Evolutionary conservation across 2,113 vertebrate genomes (phyloP), one percentile per base, ranked within the genome.

Genomic region (Coracopsis vasa): DNA sequence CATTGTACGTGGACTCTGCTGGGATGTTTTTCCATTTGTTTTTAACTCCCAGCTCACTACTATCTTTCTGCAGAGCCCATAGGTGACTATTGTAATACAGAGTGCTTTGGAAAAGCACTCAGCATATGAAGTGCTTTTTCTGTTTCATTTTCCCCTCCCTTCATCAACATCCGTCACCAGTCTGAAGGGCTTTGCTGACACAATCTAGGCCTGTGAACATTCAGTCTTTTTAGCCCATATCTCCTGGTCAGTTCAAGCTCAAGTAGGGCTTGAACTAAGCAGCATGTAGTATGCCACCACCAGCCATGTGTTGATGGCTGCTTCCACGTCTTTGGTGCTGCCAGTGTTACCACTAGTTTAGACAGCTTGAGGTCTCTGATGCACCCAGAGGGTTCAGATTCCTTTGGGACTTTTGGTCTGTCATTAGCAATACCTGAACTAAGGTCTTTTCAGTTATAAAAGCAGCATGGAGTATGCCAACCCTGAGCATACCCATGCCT

Each of bases 261-360:
- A 70, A 24, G 23, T 8, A 47, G 44, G 24, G 33, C 11, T n/a
- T 24, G 19, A 37, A 29, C 27, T 48, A 72, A 82, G 50, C n/a
- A 39, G 25, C 17, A n/a, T 5, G 9, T 0, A 0, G 8, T 16
- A 10, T 25, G 41, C 27, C 45, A 82, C 28, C 53, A 53, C 20
- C 2, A 0, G 33, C 47, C 53, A 56, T 1, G 0, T 51, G 9
- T 33, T 47, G 39, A 37, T 10, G 25, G n/a, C 53, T 51, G 15
- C 54, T 41, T 53, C 67, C 62, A 19, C 37, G 42, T 4, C 37
- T 42, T 64, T 7, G 13, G 23, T 45, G 42, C 33, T 70, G 54
- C 21, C 31, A 21, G 16, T 37, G 29, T 9, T 23, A 7, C 33
- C 35, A 71, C 20, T 15, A 41, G 21, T 37, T 75, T 27, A 60